Evolutionary conservation across 1,140 invertebrate genomes (phyloP), one percentile per base, ranked within the genome.

Genomic region (Brachionus rotundiformis): DNA sequence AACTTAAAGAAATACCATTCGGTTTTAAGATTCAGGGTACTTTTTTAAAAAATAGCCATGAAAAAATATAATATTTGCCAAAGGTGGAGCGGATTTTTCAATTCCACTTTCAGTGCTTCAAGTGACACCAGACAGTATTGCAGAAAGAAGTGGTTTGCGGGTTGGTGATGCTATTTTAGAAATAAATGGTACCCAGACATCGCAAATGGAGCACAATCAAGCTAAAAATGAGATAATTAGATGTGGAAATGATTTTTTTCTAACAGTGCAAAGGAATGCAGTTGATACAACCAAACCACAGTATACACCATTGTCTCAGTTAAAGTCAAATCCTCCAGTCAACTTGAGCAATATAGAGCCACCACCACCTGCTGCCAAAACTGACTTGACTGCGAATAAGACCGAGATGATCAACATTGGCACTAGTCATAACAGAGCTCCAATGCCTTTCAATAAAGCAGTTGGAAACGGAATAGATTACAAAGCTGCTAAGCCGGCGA

Each of bases 141-240:
- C 86, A 2, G 83, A 85, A 16, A 83, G 82, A 73, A 81, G 81
- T 73, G 87, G 87, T 6, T 49, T 89, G 25, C 77, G 83, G 11
- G 81, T 85, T 6, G 87, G 86, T 6, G 88, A 89, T 82, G 86
- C 85, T 23, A 83, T 89, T 19, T 61, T 88, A 2, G 83, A 84
- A 61, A 88, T 89, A 8, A 85, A 86, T 5, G 76, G 84, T n/a
- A 79, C 83, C 7, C 84, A 85, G 29, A 84, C 87, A 3, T 82
- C 84, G 13, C 83, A 85, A 27, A 65, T 89, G 71, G 84, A 84
- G 33, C 87, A 88, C 68, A 85, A 87, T 63, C 83, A 85, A 79
- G 88, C 87, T 10, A 87, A 89, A 82, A 86, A 86, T 84, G 87
- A 88, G 82, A 85, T 89, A 13, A 85, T 89, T 5, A 82, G 86